Percentiles rank a stretch among this genome's conserved stretches.
Conservation (phyloP, 2,888 invertebrate species). For the Pachydiplax longipennis region DNA sequence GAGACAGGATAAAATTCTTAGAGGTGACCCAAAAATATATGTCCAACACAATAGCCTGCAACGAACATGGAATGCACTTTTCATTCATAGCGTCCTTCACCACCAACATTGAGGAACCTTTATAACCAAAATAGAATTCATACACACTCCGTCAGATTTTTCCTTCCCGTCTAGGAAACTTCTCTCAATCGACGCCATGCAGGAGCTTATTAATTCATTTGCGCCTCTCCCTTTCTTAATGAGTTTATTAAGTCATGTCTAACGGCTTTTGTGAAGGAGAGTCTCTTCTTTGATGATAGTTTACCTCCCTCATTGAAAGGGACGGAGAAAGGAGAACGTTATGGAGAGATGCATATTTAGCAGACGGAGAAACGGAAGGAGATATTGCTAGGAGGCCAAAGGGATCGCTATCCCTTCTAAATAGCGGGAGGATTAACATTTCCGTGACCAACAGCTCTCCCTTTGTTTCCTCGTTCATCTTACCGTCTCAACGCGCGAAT, state of each 20-base stretch:
- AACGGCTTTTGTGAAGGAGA: background rate
- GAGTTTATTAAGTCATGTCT: background rate
- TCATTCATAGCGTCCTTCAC: no score
- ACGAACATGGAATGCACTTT: no score
- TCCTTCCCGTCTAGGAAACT: no score
- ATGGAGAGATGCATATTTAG: background rate
- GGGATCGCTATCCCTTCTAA: background rate
- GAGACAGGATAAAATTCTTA: no score
- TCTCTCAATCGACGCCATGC: no score
- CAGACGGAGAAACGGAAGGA: background rate
- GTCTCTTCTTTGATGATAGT: background rate
- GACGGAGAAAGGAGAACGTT: background rate
- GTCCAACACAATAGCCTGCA: no score
- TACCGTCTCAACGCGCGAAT: background rate
- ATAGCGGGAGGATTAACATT: constrained; percentile 14
- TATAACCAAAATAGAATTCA: no score
- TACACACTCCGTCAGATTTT: no score
- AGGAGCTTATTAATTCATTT: background rate
- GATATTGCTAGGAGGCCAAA: background rate
- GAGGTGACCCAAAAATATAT: no score
- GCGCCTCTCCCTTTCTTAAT: background rate
- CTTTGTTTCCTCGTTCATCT: constrained; percentile 1
- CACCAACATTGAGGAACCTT: no score
- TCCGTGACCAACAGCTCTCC: background rate
- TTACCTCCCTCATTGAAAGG: no score